Evolutionary conservation across 2,797 vertebrate genomes (phyloP), one percentile per base, ranked within the genome.

Genomic region (Mormyrus hasselquistii): DNA sequence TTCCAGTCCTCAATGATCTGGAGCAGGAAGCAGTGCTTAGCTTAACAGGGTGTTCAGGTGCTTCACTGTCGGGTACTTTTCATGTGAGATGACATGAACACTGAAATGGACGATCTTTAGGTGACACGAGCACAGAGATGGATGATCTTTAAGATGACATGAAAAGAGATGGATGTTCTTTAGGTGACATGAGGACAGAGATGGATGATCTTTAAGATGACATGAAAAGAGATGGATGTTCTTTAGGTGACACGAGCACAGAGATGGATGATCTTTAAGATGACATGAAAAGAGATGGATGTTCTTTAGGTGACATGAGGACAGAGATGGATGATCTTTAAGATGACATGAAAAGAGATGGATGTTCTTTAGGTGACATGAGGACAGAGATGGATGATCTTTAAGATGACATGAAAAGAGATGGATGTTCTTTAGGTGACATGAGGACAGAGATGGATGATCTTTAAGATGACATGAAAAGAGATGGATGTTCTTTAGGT

Each of bases 1-100:
- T 97, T 97, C 96, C 96, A 97, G 92, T 97, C 96, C 92, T 97
- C 96, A 65, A 96, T 95, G 84, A 96, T 95, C 96, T 97, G 87
- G 86, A 91, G 57, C 87, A 50, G 44, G 73, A 79, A 79, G 38
- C 38, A 79, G 38, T 79, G 38, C 38, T 79, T 79, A 79, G 16
- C 73, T 44, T 79, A 79, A 16, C 34, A 79, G 34, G 1, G 14
- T 19, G 14, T 79, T 79, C 38, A 44, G 16, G 73, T 44, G 14
- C 73, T 41, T 76, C 69, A 41, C 69, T 76, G 69, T 76, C 4
- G 8, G 34, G 12, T 16, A 41, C 69, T 76, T 76, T 19, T 41
- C 69, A 76, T 41, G 69, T 38, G 38, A 76, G 29, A 76, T 16
- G 16, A 76, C 16, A 41, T 76, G 69, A 76, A 3, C 22, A 76